Conservation (phyloP, 2,888 invertebrate genomes). For the Cryptocephalus moraei region DNA sequence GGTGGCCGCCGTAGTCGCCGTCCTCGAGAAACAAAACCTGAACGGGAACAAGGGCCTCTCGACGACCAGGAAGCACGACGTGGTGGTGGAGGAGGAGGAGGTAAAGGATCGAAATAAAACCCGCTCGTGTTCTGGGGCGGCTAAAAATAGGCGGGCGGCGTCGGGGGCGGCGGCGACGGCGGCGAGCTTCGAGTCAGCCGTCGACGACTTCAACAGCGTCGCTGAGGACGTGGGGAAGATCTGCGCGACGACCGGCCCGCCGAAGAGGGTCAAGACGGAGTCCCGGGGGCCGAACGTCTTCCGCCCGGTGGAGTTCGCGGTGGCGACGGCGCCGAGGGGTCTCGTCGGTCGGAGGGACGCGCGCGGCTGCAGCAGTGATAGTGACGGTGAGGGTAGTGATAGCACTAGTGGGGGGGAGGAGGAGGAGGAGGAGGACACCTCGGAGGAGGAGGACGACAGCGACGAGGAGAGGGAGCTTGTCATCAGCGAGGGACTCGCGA, state of each 20-base stretch:
- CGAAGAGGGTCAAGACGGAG: slow-evolving; percentile 11
- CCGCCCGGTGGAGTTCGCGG: slow-evolving; percentile 4
- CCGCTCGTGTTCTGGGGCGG: background rate
- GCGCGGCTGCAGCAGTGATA: slow-evolving; percentile 14
- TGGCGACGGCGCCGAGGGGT: background rate
- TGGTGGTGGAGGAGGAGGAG: background rate
- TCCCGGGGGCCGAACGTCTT: slow-evolving; percentile 3
- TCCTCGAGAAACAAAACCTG: slow-evolving; percentile 34
- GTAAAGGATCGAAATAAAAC: slow-evolving; percentile 1
- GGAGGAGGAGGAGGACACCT: slow-evolving; percentile 1
- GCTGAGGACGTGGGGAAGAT: slow-evolving; percentile 34
- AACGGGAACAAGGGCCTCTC: background rate
- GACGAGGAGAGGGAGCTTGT: slow-evolving; percentile 29
- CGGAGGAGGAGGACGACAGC: slow-evolving; percentile 14
- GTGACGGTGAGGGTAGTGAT: slow-evolving; percentile 4
- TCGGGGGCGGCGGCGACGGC: slow-evolving; percentile 20
- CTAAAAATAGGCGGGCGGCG: background rate
- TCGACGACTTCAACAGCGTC: slow-evolving; percentile 33
- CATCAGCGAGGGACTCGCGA: slow-evolving; percentile 32
- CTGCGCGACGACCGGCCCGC: slow-evolving; percentile 19
- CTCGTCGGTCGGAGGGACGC: slow-evolving; percentile 1
- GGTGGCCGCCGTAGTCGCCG: slow-evolving; percentile 48
- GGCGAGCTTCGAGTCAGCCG: slow-evolving; percentile 30
- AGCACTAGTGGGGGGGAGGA: background rate
- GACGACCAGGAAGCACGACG: background rate